These are phyloP conservation scores for Terebella lapidaria DNA, from an alignment of 2,888 invertebrate species.

Conservation along the genomic window DNA sequence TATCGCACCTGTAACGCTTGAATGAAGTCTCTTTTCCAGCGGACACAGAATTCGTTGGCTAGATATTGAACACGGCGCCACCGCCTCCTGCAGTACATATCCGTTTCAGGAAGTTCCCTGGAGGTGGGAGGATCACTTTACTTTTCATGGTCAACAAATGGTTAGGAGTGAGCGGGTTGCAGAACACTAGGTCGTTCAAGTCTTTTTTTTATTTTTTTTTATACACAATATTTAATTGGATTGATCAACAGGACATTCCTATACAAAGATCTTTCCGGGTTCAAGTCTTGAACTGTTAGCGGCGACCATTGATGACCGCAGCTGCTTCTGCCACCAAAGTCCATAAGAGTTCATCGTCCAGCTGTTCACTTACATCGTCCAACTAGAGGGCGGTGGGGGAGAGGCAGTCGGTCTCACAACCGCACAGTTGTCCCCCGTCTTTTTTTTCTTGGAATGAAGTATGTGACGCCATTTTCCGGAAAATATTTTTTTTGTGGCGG, in stretches of 20 bases:
- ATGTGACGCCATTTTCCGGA: too few species aligned
- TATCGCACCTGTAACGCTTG: background rate
- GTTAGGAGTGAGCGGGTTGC: background rate
- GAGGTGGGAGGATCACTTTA: background rate
- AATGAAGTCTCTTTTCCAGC: slow-evolving; percentile 12
- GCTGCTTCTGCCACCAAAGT: background rate
- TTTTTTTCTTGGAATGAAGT: too few species aligned
- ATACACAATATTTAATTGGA: too few species aligned
- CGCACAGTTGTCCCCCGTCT: too few species aligned
- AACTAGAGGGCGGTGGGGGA: too few species aligned
- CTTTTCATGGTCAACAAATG: background rate
- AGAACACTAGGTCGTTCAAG: slow-evolving; percentile 12
- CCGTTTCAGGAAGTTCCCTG: background rate
- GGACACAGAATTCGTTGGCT: background rate
- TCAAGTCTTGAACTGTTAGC: background rate
- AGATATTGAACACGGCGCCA: background rate
- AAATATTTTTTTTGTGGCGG: too few species aligned
- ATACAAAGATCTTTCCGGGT: too few species aligned
- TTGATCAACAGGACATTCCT: too few species aligned
- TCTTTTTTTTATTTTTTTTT: too few species aligned
- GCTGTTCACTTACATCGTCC: too few species aligned
- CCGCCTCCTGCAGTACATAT: background rate
- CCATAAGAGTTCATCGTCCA: background rate
- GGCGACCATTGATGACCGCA: background rate
- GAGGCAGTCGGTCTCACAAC: too few species aligned